phyloP scores from a whole-genome alignment of 2,888 invertebrate genomes.

The Metellina segmentata region DNA sequence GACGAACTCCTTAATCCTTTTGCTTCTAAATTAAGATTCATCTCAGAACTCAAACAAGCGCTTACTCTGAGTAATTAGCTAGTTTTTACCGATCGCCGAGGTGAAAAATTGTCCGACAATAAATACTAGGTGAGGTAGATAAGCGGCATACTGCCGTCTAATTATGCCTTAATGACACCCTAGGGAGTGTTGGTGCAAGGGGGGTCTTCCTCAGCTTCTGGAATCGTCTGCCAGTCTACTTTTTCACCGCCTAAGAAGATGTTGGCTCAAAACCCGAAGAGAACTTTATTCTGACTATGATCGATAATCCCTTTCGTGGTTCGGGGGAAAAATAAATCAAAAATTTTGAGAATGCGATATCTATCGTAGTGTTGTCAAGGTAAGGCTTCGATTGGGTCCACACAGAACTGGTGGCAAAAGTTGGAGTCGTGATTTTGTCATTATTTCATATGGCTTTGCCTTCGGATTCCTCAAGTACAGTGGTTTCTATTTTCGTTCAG shows the following conservation, averaged over 20 bases:
- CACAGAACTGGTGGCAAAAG: too few species aligned
- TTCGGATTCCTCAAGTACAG: too few species aligned
- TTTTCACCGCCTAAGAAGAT: constrained; percentile 51
- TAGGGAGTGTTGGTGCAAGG: constrained; percentile 38
- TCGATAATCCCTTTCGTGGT: constrained; percentile 58
- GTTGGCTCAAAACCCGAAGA: constrained; percentile 24
- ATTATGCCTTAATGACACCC: constrained; percentile 76
- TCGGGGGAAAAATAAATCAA: constrained; percentile 52
- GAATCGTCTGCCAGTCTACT: constrained; percentile 36
- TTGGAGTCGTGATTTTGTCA: too few species aligned
- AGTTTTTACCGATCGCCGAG: constrained; percentile 72
- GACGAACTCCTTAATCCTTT: constrained; percentile 73
- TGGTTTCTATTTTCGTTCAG: too few species aligned
- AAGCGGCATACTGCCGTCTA: constrained; percentile 71
- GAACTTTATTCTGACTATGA: constrained; percentile 26
- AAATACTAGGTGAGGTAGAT: constrained; percentile 76
- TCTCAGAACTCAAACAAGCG: constrained; percentile 69
- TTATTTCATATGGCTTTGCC: too few species aligned
- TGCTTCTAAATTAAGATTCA: constrained; percentile 76
- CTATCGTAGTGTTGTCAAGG: neutral
- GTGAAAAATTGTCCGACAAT: constrained; percentile 76
- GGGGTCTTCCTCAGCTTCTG: constrained; percentile 53
- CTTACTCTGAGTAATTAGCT: constrained; percentile 75
- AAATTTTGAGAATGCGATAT: constrained; percentile 20
- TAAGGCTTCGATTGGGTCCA: too few species aligned